Evolutionary conservation across 2,888 invertebrate species (phyloP).

Genomic region (Lamproptera curius): DNA sequence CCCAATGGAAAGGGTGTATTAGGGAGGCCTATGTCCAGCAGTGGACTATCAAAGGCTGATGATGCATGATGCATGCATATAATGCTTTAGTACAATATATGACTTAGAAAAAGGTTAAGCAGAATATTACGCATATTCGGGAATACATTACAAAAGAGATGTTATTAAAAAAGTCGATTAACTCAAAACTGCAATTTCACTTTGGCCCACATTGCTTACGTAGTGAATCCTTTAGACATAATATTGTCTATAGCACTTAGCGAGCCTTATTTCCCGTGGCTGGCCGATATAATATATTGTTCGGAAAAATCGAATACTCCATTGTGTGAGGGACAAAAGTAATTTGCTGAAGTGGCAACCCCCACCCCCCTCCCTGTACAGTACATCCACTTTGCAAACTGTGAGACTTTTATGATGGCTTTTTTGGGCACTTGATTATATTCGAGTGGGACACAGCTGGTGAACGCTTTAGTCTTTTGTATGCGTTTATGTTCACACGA

Average conservation of each 20-base stretch:
- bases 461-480: neutral
- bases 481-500: too few species aligned
- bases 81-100: too few species aligned
- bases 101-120: too few species aligned
- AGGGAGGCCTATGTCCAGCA: too few species aligned
- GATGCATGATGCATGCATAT: too few species aligned
- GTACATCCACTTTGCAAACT: constrained; percentile 28
- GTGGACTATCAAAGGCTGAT: too few species aligned
- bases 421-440: constrained; percentile 18
- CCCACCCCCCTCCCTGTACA: constrained; percentile 28
- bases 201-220: neutral
- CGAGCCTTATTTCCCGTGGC: constrained; percentile 13
- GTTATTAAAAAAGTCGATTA: too few species aligned
- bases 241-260: neutral
- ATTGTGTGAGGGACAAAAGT: constrained; percentile 34
- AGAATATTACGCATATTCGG: too few species aligned
- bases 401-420: constrained; percentile 23
- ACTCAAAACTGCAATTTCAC: neutral
- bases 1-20: too few species aligned
- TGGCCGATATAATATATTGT: constrained; percentile 26
- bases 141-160: too few species aligned
- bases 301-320: constrained; percentile 28
- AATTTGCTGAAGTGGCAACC: constrained; percentile 35
- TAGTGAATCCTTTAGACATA: too few species aligned
- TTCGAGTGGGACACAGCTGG: constrained; percentile 15